phyloP scores from a whole-genome alignment of 2,797 vertebrate genomes.

The Amphiprion clarkii region DNA sequence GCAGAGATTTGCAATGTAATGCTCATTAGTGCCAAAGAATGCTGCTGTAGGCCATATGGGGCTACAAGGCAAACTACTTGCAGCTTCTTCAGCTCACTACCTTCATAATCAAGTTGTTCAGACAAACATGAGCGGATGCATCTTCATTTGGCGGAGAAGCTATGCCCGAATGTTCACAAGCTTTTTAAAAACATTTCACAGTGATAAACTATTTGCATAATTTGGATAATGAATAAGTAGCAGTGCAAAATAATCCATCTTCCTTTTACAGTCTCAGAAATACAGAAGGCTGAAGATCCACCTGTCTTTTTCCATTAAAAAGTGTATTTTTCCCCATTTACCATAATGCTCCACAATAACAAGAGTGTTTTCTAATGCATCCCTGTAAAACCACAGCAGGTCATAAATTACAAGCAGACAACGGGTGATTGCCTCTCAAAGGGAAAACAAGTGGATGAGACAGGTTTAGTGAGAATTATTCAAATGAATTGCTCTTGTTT shows the following conservation, averaged over 20 bases:
- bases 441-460: constrained; percentile 73
- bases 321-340: constrained; percentile 76
- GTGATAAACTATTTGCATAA: constrained; percentile 61
- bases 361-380: constrained; percentile 70
- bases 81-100: constrained; percentile 3
- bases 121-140: constrained; percentile 1
- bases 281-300: constrained; percentile 66
- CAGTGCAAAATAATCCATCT: constrained; percentile 69
- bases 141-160: constrained; percentile 38
- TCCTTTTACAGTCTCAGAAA: constrained; percentile 74
- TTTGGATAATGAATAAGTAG: constrained; percentile 57
- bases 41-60: neutral
- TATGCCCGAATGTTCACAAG: constrained; percentile 10
- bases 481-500: constrained; percentile 71
- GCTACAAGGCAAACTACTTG: neutral
- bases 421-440: constrained; percentile 72
- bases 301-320: constrained; percentile 82
- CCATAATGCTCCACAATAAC: constrained; percentile 70
- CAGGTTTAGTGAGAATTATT: constrained; percentile 77
- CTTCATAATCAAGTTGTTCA: constrained; percentile 38
- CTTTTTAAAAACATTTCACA: constrained; percentile 44
- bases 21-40: no score
- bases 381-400: constrained; percentile 53
- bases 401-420: constrained; percentile 74
- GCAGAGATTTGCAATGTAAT: no score